A percentile compares a stretch with the other conserved stretches of the same genome.
These are phyloP conservation scores for Tokudaia tokunoshimensis DNA, from an alignment of 2,797 vertebrate species.

Conservation along the genomic window DNA sequence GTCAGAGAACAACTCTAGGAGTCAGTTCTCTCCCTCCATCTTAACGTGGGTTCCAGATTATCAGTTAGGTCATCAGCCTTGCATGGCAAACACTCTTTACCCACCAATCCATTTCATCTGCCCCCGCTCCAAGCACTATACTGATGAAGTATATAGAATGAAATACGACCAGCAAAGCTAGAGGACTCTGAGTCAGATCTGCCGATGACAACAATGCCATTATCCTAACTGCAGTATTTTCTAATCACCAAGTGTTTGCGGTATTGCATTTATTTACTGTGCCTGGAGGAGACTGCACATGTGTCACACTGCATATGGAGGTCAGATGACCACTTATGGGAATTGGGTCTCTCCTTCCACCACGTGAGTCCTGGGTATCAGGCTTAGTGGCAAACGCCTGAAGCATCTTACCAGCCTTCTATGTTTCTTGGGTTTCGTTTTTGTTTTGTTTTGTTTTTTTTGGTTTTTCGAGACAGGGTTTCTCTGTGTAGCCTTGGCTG, in stretches of 20 bases:
- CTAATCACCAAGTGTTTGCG: background rate
- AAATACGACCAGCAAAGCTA: constrained; percentile 18
- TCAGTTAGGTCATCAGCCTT: background rate
- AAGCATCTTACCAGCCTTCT: background rate
- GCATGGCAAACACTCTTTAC: background rate
- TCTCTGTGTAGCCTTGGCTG: too few relatives aligned
- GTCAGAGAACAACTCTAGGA: background rate
- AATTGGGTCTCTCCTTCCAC: background rate
- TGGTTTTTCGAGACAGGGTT: too few relatives aligned
- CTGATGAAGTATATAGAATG: background rate
- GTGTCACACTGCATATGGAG: background rate
- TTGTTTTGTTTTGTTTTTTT: too few relatives aligned
- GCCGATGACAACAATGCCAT: constrained; percentile 18
- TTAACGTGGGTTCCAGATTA: background rate
- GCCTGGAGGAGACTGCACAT: background rate
- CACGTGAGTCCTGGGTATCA: background rate
- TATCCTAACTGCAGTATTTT: constrained; percentile 30
- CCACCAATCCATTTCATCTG: background rate
- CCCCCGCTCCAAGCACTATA: background rate
- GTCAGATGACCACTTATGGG: background rate
- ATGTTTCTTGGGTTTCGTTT: background rate
- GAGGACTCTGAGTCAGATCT: constrained; percentile 20
- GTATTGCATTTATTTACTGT: background rate
- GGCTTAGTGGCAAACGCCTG: background rate
- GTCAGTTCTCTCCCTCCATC: background rate